Evolutionary conservation across 2,888 invertebrate genomes (phyloP), one percentile per base, ranked within the genome.

Genomic region (Patella pellucida): DNA sequence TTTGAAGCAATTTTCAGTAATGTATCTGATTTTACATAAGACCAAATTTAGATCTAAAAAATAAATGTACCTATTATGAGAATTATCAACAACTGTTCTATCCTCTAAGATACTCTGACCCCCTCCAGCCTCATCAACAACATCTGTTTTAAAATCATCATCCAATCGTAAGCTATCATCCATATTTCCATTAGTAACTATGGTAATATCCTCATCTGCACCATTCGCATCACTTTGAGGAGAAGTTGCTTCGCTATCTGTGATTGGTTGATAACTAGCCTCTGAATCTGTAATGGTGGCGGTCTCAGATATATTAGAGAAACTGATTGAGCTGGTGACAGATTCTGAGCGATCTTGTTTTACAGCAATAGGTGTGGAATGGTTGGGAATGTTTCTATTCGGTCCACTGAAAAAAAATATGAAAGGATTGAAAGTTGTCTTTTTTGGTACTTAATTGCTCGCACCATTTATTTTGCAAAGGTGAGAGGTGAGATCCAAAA

Each of bases 341-440:
- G 69, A 69, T 69, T 41, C 69, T 50, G 69, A 69, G 11, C 69
- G 41, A 12, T 51, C n/a, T 71, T 50, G 23, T 71, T 41, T 41
- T 7, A 23, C 51, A 12, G 71, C 15, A n/a, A n/a, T 1, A n/a
- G 71, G 52, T n/a, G 52, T 71, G 71, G 71, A 71, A 71, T 71
- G 71, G 23, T 51, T 14, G 52, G 52, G 52, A 71, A 52, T 51
- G 52, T 19, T 52, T 52, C 52, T 71, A 23, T 52, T 71, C 1
- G 71, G 71, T 15, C 23, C 52, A 5, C 71, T 71, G 31, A 71
- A 71, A 15, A 70, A 69, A 69, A 51, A 50, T 1, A 69, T 50
- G 27, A 68, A 68, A 68, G 0, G 70, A 50, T 27, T 41, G 41
- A 41, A 41, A 41, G 9, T 0, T 41, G 41, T 41, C 41, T 41